phyloP scores from a whole-genome alignment of 2,797 vertebrate genomes.

The Channallabes apus region DNA sequence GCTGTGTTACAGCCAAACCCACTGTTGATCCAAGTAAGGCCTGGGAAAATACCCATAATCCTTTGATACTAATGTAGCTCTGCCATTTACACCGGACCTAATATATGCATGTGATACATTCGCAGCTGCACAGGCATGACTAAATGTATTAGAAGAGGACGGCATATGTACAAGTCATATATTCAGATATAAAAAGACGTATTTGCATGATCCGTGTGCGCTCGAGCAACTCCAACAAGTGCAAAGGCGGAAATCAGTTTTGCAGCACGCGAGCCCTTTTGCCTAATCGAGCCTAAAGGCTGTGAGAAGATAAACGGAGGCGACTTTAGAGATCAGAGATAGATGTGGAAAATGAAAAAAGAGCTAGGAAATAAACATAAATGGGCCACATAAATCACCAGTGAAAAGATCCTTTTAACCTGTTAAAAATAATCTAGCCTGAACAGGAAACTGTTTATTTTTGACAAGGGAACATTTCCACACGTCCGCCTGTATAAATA shows the following conservation, averaged over 20 bases:
- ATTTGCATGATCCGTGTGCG: not conserved
- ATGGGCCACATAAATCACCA: not conserved
- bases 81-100: slow-evolving; percentile 28
- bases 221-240: slow-evolving; percentile 12
- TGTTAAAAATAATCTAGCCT: not conserved
- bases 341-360: not conserved
- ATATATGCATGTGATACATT: slow-evolving; percentile 27
- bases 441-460: not conserved
- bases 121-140: slow-evolving; percentile 3
- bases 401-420: not conserved
- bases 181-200: slow-evolving; percentile 5
- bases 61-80: slow-evolving; percentile 20
- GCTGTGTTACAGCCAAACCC: slow-evolving; percentile 34
- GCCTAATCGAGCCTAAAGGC: slow-evolving; percentile 17
- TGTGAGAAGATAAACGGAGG: slow-evolving; percentile 1
- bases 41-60: slow-evolving; percentile 43
- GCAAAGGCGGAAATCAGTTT: not conserved
- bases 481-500: not conserved
- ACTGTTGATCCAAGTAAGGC: slow-evolving; percentile 42
- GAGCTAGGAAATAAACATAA: slow-evolving; percentile 18
- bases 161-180: slow-evolving; percentile 6
- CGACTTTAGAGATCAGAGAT: not conserved
- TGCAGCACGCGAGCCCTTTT: not conserved
- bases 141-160: not conserved
- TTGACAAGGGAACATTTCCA: not conserved